Percentiles rank a stretch among this genome's conserved stretches.
These are phyloP conservation scores for Therioaphis trifolii DNA, from an alignment of 2,888 invertebrate genomes.

Conservation along the genomic window DNA sequence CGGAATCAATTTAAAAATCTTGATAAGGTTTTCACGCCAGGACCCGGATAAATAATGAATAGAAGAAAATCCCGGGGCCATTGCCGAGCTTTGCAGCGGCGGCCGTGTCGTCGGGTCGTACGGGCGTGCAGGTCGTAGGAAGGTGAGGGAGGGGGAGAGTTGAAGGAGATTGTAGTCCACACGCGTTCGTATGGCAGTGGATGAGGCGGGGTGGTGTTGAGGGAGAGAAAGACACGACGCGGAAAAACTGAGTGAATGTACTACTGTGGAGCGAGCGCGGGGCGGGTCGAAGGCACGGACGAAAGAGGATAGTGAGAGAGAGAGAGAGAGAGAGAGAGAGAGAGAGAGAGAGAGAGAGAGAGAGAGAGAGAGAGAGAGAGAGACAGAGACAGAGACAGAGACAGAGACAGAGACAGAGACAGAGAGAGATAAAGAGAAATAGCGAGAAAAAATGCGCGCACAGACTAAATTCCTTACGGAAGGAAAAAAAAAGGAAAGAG, in stretches of 20 bases:
- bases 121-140: neutral
- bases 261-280: neutral
- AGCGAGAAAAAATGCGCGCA: constrained; percentile 55
- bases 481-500: constrained; percentile 35
- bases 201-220: neutral
- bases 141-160: neutral
- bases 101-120: neutral
- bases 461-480: constrained; percentile 50
- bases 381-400: neutral
- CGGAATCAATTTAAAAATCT: constrained; percentile 62
- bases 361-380: neutral
- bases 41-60: constrained; percentile 61
- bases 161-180: no score
- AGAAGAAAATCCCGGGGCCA: constrained; percentile 59
- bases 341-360: neutral
- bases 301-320: neutral
- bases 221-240: neutral
- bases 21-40: constrained; percentile 57
- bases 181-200: no score
- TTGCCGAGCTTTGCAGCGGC: constrained; percentile 37
- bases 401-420: no score
- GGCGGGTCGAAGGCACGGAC: neutral
- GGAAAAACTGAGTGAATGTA: neutral
- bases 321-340: neutral
- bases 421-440: no score